phyloP scores from a whole-genome alignment of 2,113 vertebrate species.

The Sturnus vulgaris region DNA sequence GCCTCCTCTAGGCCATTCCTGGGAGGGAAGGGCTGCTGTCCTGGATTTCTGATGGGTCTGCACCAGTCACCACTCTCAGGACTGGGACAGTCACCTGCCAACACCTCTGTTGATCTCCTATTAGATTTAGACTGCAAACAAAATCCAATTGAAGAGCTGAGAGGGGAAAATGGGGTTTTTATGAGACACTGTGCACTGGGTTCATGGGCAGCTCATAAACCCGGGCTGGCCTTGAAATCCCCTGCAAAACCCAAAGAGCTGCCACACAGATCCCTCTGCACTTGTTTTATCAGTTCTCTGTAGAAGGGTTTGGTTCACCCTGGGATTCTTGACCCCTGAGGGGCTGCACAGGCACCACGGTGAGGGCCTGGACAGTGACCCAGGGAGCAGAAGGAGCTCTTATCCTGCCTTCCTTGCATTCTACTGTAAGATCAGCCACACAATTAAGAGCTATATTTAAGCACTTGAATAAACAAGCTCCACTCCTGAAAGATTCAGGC shows the following conservation, averaged over 20 bases:
- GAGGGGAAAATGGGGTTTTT: not conserved
- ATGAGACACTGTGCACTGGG: not conserved
- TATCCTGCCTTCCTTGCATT: not conserved
- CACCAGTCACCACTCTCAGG: not conserved
- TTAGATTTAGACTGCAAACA: not conserved
- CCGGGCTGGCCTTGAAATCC: not conserved
- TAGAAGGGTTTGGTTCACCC: not conserved
- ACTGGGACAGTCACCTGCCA: not conserved
- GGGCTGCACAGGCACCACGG: not conserved
- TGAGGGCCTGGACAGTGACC: not conserved
- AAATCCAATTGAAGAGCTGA: not conserved
- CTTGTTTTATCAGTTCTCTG: not conserved
- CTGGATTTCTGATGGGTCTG: not conserved
- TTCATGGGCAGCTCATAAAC: constrained; percentile 1
- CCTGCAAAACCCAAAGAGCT: not conserved
- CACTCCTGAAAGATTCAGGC: not conserved
- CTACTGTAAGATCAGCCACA: not conserved
- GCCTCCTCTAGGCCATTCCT: not conserved
- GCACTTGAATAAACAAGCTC: not conserved
- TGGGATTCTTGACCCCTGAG: not conserved
- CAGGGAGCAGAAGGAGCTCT: not conserved
- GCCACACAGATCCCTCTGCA: not conserved
- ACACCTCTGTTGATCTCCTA: not conserved
- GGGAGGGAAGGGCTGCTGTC: not conserved
- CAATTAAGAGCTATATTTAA: not conserved